phyloP scores from a whole-genome alignment of 1,140 invertebrate species.

The Drosophila tani region DNA sequence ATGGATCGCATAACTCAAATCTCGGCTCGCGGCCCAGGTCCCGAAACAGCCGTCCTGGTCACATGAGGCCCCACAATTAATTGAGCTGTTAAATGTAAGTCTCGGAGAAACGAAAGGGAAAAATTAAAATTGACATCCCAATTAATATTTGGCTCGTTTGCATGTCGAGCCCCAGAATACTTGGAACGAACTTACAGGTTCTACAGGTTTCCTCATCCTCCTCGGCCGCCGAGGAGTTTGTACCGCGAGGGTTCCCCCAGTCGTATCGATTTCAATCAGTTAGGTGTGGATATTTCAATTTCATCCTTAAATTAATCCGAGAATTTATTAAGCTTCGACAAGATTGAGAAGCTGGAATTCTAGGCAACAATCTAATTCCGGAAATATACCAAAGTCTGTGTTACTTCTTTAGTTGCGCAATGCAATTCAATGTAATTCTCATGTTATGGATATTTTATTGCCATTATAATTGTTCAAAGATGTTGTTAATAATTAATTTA shows the following conservation, averaged over 20 bases:
- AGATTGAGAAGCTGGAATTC: background rate
- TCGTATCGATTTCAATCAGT: conserved; percentile 49
- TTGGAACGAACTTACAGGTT: conserved; percentile 41
- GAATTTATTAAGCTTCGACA: background rate
- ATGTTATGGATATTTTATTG: too few relatives aligned
- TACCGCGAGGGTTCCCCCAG: background rate
- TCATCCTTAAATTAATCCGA: conserved; percentile 22
- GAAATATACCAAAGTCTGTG: background rate
- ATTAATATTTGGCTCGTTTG: conserved; percentile 79
- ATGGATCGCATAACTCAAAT: conserved; percentile 80
- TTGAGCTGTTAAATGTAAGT: conserved; percentile 82
- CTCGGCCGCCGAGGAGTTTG: conserved; percentile 12
- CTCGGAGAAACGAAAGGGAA: conserved; percentile 77
- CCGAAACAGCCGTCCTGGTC: conserved; percentile 36
- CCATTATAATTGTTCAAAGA: too few relatives aligned
- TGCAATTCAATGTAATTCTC: too few relatives aligned
- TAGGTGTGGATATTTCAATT: conserved; percentile 54
- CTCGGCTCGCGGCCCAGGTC: conserved; percentile 14
- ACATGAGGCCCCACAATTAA: conserved; percentile 73
- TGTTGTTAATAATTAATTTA: too few relatives aligned
- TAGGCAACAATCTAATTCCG: background rate
- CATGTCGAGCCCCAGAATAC: conserved; percentile 52
- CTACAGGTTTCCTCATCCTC: conserved; percentile 45
- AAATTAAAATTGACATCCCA: conserved; percentile 75
- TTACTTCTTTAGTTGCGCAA: too few relatives aligned